Evolutionary conservation across 2,888 invertebrate species (phyloP).

Genomic region (Dolichopus griseipennis): DNA sequence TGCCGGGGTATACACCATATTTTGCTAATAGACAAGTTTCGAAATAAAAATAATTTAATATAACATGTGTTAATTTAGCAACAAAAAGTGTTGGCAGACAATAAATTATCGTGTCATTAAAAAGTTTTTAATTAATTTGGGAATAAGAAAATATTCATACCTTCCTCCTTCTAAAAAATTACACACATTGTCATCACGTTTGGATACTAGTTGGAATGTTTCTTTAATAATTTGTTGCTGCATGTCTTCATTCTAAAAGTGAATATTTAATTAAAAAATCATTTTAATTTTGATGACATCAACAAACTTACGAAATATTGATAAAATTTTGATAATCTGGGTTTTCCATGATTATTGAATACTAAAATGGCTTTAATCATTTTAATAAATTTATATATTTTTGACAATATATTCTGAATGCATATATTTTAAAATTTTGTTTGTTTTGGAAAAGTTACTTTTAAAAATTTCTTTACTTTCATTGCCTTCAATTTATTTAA

Average conservation of each 20-base stretch:
- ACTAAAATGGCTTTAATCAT: slow-evolving; percentile 99
- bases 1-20: too few species aligned
- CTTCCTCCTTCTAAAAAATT: slow-evolving; percentile 98
- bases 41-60: too few species aligned
- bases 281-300: slow-evolving; percentile 4
- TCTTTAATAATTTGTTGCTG: slow-evolving; percentile 99
- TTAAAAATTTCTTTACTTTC: too few species aligned
- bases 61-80: too few species aligned
- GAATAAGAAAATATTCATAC: slow-evolving; percentile 49
- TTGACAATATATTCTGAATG: too few species aligned
- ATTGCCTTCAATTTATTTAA: too few species aligned
- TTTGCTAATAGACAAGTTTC: too few species aligned
- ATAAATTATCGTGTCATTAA: too few species aligned
- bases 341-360: slow-evolving; percentile 98
- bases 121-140: too few species aligned
- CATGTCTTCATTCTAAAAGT: slow-evolving; percentile 84
- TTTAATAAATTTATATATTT: slow-evolving; percentile 16
- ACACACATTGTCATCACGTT: slow-evolving; percentile 98
- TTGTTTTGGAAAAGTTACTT: too few species aligned
- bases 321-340: slow-evolving; percentile 92
- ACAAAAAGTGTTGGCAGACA: too few species aligned
- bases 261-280: slow-evolving; percentile 20
- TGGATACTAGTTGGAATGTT: slow-evolving; percentile 97
- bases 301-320: slow-evolving; percentile 85
- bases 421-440: too few species aligned